These are phyloP conservation scores for Larimichthys crocea DNA, from an alignment of 2,113 vertebrate genomes.

Conservation along the genomic window DNA sequence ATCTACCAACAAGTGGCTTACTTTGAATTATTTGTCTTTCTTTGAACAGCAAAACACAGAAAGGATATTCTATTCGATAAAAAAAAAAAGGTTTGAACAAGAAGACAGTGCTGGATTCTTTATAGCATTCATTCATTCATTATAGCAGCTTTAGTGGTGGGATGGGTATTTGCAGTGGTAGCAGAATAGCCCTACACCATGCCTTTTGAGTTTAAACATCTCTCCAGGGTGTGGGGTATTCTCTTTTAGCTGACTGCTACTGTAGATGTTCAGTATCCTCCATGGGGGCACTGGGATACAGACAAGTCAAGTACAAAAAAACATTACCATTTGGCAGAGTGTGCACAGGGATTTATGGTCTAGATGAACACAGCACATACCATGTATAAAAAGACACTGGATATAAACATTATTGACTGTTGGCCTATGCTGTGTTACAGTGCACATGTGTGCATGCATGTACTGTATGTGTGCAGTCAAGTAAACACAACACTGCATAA, in stretches of 20 bases:
- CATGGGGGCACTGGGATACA: conserved; percentile 10
- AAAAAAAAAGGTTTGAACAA: neutral
- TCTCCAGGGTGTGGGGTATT: conserved; percentile 28
- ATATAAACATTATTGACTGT: conserved; percentile 29
- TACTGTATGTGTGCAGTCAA: neutral
- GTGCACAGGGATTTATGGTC: conserved; percentile 19
- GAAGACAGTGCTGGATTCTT: neutral
- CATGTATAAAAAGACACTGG: conserved; percentile 13
- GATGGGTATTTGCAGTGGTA: neutral
- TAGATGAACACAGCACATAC: conserved; percentile 13
- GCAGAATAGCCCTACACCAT: conserved; percentile 23
- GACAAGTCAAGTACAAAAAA: conserved; percentile 46
- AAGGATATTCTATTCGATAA: neutral
- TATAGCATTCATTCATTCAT: neutral
- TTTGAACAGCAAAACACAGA: neutral
- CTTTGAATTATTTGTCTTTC: neutral
- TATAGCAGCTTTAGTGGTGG: neutral
- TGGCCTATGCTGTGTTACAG: neutral
- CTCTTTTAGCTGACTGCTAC: conserved; percentile 52
- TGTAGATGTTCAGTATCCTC: conserved; percentile 43
- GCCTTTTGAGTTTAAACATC: conserved; percentile 40
- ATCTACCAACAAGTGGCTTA: neutral
- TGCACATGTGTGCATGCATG: neutral
- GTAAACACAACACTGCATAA: neutral
- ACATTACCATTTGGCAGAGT: conserved; percentile 39